Base-by-base conservation (phyloP, 2,888 invertebrate species). In the Liodrosophila aerea region DNA sequence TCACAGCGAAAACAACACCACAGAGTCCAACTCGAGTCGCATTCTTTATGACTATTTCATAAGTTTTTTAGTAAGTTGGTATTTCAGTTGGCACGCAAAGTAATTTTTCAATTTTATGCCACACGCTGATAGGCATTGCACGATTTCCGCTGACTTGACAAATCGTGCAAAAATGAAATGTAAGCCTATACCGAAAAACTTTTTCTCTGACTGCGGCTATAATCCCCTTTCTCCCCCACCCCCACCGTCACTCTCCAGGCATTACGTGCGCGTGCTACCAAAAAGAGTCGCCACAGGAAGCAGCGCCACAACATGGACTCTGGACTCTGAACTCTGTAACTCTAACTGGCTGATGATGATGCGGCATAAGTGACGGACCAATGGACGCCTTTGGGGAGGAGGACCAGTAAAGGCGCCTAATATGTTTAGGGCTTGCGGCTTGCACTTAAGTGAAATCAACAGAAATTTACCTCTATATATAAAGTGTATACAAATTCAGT, bases 61-160 rank as follows among this genome's bases (percentile, higher is more conserved):
- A 81, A 77, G 76, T 76, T 78, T 53, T 41, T 30, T 7, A 1
- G 13, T 34, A n/a, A 13, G 4, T 37, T 16, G 63, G 45, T 49
- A 49, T 44, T 60, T 49, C 44, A 44, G 54, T 33, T 53, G 64
- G 69, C 87, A 86, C 85, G 86, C 86, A 82, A 85, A 77, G 84
- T 70, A 87, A 86, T 87, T 85, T 86, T 86, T 86, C 86, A 87
- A 80, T 77, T 86, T 83, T 66, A 63, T 76, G 81, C 69, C 77
- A 71, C 77, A 71, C 64, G 68, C 70, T 75, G 81, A 80, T 76
- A 73, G 78, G 72, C 81, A 70, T 80, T 64, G 77, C 84, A 82
- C 85, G 87, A 85, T 84, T 87, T 87, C 82, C 84, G 82, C 85
- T 86, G 86, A 87, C 84, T 86, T 87, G 83, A 82, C 82, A 82